A percentile compares a stretch with the other conserved stretches of the same genome.
Conservation (phyloP, 1,140 invertebrate genomes). For the Procambarus virginalis region DNA sequence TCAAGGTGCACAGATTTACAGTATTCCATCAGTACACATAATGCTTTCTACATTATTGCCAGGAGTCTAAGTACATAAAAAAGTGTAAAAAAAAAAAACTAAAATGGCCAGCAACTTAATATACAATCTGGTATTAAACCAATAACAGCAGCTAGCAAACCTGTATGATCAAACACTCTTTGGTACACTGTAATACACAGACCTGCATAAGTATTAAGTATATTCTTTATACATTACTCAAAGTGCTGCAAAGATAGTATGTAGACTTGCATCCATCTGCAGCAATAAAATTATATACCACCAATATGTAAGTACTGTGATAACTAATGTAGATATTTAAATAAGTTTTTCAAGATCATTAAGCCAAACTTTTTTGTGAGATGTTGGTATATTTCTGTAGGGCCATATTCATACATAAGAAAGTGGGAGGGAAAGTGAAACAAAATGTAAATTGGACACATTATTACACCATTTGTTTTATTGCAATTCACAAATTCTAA, state of each 20-base stretch:
- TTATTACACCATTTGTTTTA: not conserved
- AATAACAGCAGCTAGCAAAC: not conserved
- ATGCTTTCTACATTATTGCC: conserved; percentile 7
- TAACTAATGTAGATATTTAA: not conserved
- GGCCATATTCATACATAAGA: not conserved
- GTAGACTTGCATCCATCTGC: not conserved
- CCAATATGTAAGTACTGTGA: conserved; percentile 1
- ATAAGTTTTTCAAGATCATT: not conserved
- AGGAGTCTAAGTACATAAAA: not conserved
- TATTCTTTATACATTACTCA: not conserved
- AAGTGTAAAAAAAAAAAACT: not conserved
- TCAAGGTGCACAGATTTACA: not conserved
- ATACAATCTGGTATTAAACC: not conserved
- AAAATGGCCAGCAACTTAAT: not conserved
- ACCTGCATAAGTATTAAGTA: not conserved
- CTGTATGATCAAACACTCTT: not conserved
- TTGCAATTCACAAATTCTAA: not conserved
- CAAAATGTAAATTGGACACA: not conserved
- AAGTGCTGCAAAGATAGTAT: not conserved
- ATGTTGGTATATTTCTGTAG: not conserved
- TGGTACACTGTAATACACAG: not conserved
- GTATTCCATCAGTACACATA: not conserved
- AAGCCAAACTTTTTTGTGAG: conserved; percentile 6
- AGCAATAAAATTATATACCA: not conserved
- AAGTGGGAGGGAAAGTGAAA: not conserved